Evolutionary conservation across 2,113 vertebrate species (phyloP).

Genomic region (Quiscalus mexicanus): DNA sequence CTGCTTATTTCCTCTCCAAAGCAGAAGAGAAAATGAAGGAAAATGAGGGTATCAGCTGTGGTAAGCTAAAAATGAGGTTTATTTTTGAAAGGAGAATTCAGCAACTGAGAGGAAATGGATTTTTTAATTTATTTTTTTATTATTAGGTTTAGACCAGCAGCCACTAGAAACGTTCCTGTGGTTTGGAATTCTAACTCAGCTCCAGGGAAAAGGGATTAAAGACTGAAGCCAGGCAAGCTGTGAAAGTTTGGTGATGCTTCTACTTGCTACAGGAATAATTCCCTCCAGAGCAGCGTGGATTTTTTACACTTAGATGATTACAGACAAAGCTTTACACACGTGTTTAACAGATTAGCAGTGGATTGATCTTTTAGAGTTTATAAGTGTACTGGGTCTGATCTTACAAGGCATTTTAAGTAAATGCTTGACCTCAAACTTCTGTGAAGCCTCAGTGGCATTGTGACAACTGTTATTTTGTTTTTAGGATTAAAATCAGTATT

Average conservation of each 20-base stretch:
- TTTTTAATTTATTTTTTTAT: neutral
- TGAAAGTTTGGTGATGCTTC: conserved; percentile 10
- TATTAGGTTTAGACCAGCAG: neutral
- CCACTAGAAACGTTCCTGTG: neutral
- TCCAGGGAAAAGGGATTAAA: neutral
- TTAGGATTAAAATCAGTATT: neutral
- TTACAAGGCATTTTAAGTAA: conserved; percentile 20
- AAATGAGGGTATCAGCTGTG: neutral
- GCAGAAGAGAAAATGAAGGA: neutral
- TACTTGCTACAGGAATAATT: neutral
- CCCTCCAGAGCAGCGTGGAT: neutral
- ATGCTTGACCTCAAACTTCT: conserved; percentile 19
- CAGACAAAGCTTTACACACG: neutral
- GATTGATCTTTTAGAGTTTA: neutral
- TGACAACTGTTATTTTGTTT: conserved; percentile 16
- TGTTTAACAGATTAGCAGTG: neutral
- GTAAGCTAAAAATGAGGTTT: neutral
- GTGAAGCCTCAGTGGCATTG: neutral
- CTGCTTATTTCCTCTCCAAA: neutral
- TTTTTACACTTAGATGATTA: conserved; percentile 2
- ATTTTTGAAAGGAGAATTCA: neutral
- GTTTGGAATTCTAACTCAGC: neutral
- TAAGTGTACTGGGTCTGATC: neutral
- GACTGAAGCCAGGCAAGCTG: neutral
- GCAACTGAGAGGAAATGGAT: neutral